These are phyloP conservation scores for Ceryle rudis DNA, from an alignment of 2,797 vertebrate genomes.

Conservation along the genomic window DNA sequence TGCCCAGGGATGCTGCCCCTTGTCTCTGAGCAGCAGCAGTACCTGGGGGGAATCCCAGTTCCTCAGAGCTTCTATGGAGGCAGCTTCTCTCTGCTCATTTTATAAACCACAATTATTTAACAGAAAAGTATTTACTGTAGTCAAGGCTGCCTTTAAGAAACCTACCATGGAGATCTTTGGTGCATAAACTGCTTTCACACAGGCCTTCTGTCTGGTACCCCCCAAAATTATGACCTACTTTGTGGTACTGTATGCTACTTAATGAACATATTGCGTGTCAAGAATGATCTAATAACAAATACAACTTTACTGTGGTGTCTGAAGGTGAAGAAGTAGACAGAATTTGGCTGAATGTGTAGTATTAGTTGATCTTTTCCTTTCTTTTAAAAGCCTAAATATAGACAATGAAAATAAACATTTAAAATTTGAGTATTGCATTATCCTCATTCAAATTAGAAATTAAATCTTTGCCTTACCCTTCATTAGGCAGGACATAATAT, in stretches of 20 bases:
- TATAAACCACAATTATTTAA: neutral
- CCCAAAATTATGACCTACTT: neutral
- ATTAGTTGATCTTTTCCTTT: neutral
- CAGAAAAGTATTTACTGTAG: neutral
- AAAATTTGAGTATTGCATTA: neutral
- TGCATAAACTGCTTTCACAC: neutral
- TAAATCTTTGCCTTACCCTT: neutral
- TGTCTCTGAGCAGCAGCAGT: neutral
- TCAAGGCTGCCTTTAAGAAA: neutral
- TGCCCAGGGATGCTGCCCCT: neutral
- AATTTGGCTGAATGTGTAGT: neutral
- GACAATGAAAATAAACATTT: neutral
- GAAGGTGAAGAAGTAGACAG: neutral
- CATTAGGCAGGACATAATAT: neutral
- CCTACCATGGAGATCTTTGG: neutral
- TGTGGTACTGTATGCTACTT: neutral
- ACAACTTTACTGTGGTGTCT: neutral
- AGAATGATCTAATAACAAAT: neutral
- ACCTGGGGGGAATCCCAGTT: neutral
- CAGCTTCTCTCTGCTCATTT: neutral
- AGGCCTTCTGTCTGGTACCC: neutral
- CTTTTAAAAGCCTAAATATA: neutral
- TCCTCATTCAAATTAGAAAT: neutral
- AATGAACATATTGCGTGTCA: neutral
- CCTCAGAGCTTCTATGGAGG: neutral